Conservation (phyloP, 1,140 invertebrate genomes). For the Sarcophaga bullata region DNA sequence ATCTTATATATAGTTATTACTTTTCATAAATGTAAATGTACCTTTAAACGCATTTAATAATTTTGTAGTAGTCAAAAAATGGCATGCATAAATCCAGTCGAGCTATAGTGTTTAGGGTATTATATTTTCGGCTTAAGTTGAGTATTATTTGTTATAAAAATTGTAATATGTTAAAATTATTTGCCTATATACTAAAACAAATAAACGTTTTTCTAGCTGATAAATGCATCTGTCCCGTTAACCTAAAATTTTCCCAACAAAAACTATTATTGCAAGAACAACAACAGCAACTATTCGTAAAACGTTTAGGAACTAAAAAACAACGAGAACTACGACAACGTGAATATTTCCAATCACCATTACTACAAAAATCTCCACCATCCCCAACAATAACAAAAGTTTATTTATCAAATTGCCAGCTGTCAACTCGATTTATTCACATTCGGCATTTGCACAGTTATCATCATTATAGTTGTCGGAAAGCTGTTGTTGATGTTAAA, state of each 20-base stretch:
- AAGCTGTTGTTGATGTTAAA: neutral
- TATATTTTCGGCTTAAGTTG: too few species aligned
- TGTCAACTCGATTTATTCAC: slow-evolving; percentile 33
- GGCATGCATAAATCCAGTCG: too few species aligned
- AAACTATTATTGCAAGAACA: neutral
- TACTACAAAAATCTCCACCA: neutral
- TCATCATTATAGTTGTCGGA: slow-evolving; percentile 6
- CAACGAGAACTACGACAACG: neutral
- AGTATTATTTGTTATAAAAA: too few species aligned
- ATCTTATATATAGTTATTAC: too few species aligned
- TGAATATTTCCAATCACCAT: neutral
- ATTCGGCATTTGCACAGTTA: slow-evolving; percentile 31
- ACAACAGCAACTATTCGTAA: neutral
- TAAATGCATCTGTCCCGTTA: slow-evolving; percentile 43
- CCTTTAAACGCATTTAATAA: too few species aligned
- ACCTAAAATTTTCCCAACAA: slow-evolving; percentile 15
- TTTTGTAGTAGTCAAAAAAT: too few species aligned
- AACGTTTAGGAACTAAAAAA: neutral
- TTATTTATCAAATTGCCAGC: slow-evolving; percentile 13
- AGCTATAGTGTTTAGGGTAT: too few species aligned
- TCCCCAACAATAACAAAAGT: neutral
- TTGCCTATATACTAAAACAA: neutral
- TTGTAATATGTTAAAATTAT: neutral
- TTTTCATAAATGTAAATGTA: too few species aligned
- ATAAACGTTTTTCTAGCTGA: slow-evolving; percentile 32